Percentiles rank a stretch among this genome's conserved stretches.
These are phyloP conservation scores for Cyanoderma ruficeps DNA, from an alignment of 2,113 vertebrate species.

Conservation along the genomic window DNA sequence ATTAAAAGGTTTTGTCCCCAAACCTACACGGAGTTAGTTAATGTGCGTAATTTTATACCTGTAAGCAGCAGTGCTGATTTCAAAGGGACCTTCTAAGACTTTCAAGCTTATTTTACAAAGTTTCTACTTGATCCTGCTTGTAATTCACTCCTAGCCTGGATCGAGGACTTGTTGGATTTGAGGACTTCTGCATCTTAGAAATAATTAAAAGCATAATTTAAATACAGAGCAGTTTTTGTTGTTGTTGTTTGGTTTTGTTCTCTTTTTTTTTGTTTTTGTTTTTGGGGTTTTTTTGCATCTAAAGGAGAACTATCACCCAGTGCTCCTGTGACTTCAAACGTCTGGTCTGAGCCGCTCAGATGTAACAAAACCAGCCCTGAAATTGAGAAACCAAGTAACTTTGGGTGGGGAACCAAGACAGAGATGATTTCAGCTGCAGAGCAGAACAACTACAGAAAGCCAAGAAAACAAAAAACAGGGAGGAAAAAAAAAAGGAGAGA, in stretches of 20 bases:
- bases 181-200: neutral
- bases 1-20: neutral
- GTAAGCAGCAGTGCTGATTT: neutral
- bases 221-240: neutral
- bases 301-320: neutral
- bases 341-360: neutral
- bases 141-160: neutral
- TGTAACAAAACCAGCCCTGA: neutral
- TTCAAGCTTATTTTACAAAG: neutral
- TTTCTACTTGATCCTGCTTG: neutral
- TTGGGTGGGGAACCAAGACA: neutral
- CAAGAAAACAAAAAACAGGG: neutral
- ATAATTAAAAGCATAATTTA: neutral
- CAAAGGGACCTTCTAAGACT: neutral
- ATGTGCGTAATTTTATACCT: neutral
- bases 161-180: neutral
- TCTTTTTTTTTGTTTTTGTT: too few relatives aligned
- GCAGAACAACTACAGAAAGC: neutral
- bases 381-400: neutral
- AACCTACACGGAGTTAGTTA: neutral
- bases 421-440: neutral
- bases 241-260: neutral
- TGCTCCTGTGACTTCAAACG: neutral
- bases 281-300: neutral
- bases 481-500: accelerated